phyloP scores from a whole-genome alignment of 2,888 invertebrate species.

The Rotaria socialis region DNA sequence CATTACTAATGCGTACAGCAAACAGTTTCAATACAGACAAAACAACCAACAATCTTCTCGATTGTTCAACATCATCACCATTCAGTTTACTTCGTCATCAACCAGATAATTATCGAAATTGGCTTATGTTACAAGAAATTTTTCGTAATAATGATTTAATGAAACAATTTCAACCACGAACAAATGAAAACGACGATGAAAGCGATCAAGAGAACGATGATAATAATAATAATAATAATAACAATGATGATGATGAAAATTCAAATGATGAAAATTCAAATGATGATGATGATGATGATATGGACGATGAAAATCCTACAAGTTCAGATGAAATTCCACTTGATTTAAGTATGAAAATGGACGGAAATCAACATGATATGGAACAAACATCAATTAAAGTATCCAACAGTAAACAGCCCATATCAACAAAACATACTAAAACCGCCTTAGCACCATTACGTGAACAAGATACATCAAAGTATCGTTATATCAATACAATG shows the following conservation, averaged over 20 bases:
- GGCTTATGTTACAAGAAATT: conserved; percentile 14
- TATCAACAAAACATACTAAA: conserved; percentile 77
- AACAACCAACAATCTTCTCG: background rate
- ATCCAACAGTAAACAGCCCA: background rate
- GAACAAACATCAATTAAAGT: background rate
- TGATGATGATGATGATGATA: background rate
- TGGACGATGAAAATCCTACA: background rate
- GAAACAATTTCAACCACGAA: background rate
- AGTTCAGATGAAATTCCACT: background rate
- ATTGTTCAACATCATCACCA: background rate
- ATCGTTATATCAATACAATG: conserved; percentile 94
- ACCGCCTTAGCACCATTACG: conserved; percentile 94
- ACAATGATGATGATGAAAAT: background rate
- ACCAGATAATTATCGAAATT: conserved; percentile 17
- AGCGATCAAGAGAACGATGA: too few relatives aligned
- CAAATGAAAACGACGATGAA: too few relatives aligned
- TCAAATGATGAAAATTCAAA: background rate
- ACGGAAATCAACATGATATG: background rate
- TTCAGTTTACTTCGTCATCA: background rate
- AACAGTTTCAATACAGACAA: background rate
- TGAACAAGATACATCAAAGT: conserved; percentile 95
- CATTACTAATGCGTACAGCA: background rate
- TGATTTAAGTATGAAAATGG: background rate
- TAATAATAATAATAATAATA: background rate
- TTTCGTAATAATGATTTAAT: conserved; percentile 6